Percentiles rank a stretch among this genome's conserved stretches.
Evolutionary conservation across 2,888 invertebrate species (phyloP).

Genomic region (Sympetrum striolatum): DNA sequence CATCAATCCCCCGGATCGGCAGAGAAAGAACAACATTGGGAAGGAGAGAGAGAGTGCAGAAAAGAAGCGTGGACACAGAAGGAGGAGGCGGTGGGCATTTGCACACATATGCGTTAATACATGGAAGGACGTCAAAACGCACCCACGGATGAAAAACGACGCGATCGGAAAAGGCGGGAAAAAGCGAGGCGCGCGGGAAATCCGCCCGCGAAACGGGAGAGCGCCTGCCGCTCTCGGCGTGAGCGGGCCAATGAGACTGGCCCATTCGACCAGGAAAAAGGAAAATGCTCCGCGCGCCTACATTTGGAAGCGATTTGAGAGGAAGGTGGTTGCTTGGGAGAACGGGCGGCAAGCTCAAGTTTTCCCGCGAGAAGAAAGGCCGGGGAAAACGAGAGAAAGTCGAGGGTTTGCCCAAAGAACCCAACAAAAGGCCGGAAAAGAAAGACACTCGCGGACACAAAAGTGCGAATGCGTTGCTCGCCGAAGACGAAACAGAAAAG

Average conservation of each 20-base stretch:
- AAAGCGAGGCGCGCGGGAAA: background rate
- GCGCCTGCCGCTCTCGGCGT: background rate
- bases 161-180: background rate
- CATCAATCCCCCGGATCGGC: background rate
- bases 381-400: background rate
- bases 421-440: background rate
- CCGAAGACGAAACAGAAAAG: background rate
- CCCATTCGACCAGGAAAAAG: background rate
- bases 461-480: slow-evolving; percentile 7
- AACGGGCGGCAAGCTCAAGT: background rate
- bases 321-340: background rate
- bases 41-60: background rate
- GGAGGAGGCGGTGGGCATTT: background rate
- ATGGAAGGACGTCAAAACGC: background rate
- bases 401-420: background rate
- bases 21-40: background rate
- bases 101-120: background rate
- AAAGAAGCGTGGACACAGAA: background rate
- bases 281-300: background rate
- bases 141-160: background rate
- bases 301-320: background rate
- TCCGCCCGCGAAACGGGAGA: background rate
- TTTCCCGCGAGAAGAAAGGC: background rate
- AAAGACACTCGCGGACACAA: background rate
- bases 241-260: background rate